A percentile compares a stretch with the other conserved stretches of the same genome.
Conservation (phyloP, 2,888 invertebrate genomes). For the Phaedon cochleariae region DNA sequence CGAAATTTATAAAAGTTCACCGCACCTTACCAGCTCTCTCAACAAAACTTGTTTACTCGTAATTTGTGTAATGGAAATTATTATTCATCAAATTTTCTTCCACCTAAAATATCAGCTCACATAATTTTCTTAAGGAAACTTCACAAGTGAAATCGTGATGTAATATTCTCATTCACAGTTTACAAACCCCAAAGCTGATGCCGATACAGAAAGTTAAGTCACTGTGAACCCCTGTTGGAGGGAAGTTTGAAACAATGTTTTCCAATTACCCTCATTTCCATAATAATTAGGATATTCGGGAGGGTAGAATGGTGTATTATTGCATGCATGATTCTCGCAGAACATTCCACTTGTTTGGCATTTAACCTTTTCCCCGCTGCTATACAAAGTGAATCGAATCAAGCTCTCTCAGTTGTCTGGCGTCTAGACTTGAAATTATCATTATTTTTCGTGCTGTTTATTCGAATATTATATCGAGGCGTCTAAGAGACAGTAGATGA, state of each 20-base stretch:
- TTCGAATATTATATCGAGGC: too few species aligned
- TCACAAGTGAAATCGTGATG: too few species aligned
- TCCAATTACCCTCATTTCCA: slow-evolving; percentile 11
- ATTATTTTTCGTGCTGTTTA: neutral
- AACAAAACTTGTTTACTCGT: too few species aligned
- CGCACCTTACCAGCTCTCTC: too few species aligned
- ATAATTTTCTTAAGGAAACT: too few species aligned
- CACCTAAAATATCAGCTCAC: neutral
- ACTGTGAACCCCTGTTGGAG: neutral
- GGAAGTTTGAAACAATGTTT: neutral
- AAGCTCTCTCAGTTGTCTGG: neutral
- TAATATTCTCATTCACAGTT: neutral
- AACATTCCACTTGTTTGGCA: neutral
- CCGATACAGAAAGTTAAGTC: neutral
- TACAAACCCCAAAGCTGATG: neutral
- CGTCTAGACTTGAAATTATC: too few species aligned
- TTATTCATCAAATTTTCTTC: too few species aligned
- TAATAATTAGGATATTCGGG: slow-evolving; percentile 12
- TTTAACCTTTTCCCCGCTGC: neutral
- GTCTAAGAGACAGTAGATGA: too few species aligned
- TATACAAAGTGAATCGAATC: neutral
- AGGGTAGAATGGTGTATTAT: neutral
- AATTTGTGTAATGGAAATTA: neutral
- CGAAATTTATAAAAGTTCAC: too few species aligned
- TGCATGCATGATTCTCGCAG: neutral